Evolutionary conservation across 2,888 invertebrate genomes (phyloP).

Genomic region (Eutolmus rufibarbis): DNA sequence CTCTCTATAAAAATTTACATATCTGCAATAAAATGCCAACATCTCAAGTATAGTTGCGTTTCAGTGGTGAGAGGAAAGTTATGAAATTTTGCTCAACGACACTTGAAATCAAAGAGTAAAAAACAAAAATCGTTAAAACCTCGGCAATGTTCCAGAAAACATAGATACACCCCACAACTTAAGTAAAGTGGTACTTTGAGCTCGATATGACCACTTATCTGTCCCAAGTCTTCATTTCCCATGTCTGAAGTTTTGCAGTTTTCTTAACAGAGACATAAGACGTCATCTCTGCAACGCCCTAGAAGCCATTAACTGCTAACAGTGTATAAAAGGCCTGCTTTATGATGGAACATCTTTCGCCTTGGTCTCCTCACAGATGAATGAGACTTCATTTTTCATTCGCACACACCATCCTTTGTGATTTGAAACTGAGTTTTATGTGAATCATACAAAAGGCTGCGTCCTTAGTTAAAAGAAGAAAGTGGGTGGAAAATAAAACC

Average conservation of each 20-base stretch:
- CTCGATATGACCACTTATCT: neutral
- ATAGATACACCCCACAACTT: neutral
- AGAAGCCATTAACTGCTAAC: neutral
- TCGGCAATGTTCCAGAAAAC: neutral
- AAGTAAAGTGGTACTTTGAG: neutral
- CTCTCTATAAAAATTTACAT: neutral
- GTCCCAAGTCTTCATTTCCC: neutral
- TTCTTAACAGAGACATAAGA: neutral
- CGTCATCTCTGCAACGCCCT: neutral
- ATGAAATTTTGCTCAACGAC: neutral
- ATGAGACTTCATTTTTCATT: neutral
- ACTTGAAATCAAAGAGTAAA: neutral
- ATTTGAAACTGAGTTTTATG: neutral
- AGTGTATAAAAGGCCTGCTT: neutral
- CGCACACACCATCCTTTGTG: neutral
- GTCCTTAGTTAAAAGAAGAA: neutral
- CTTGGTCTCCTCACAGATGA: neutral
- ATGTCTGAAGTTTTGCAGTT: neutral
- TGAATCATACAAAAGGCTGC: neutral
- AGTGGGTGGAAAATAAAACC: neutral
- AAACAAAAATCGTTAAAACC: neutral
- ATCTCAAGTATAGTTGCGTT: neutral
- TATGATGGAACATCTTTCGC: neutral
- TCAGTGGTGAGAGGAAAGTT: neutral
- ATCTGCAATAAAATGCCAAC: neutral